Evolutionary conservation across 64 coral and sea anemone genomes (phyloP), one percentile per base, ranked within the genome.

Genomic region (Astreopora myriophthalma): DNA sequence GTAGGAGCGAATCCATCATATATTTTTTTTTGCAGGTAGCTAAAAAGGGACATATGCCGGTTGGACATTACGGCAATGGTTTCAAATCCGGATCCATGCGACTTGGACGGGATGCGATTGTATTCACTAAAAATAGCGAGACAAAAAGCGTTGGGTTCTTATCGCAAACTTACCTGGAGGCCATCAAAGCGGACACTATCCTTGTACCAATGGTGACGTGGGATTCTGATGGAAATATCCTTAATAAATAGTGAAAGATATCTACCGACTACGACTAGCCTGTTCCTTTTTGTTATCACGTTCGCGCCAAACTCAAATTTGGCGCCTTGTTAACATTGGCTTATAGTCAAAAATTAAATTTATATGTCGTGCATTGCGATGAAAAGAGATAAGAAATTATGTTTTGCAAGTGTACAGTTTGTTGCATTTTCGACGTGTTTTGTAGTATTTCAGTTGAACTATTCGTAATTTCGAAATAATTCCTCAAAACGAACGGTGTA

Each of bases 1-100:
- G 40, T 44, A 39, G 48, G 20, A 34, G 25, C n/a, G 4, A 51
- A 51, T 57, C 35, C 24, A 62, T 22, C 11, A 9, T 44, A 44
- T 71, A 39, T 69, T 82, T 17, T 29, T 27, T 33, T 32, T 25
- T 6, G 48, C 49, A 99, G 97, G 97, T 99, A 31, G 97, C 91
- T n/a, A 90, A 93, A 64, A 95, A 93, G 35, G 94, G 79, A 23
- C 70, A 96, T 84, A 92, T 99, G 88, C 97, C 97, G 0, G 97
- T 99, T 5, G 97, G 97, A 57, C 97, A 99, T 37, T 99, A 99
- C 68, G 97, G 97, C 0, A 99, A 99, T 84, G 97, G 97, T 17
- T 99, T 99, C 25, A 99, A 99, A 69, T 99, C 97, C 19, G 97
- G 97, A 49, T 99, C 97, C 3, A 99, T 99, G 97, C 90, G 97